These are phyloP conservation scores for Aldabrachelys gigantea DNA, from an alignment of 2,113 vertebrate genomes.

Conservation along the genomic window DNA sequence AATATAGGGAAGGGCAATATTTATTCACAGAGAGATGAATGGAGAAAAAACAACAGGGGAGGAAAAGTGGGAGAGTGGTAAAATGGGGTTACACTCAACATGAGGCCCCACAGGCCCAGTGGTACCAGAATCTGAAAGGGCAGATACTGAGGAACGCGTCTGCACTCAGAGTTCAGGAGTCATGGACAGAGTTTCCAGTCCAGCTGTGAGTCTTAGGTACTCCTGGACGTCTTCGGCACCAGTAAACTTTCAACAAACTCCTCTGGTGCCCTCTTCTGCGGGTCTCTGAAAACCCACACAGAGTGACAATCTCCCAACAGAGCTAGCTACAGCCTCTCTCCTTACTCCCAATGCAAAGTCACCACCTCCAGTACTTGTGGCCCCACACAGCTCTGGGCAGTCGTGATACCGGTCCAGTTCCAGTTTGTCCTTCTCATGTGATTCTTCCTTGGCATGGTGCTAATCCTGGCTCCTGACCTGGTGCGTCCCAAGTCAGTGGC, in stretches of 20 bases:
- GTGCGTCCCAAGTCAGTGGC: fast-evolving
- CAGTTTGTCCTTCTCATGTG: background rate
- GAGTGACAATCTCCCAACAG: no score
- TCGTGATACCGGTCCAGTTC: background rate
- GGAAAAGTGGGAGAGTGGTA: no score
- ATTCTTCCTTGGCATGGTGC: background rate
- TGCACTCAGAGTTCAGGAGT: background rate
- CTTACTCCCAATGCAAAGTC: background rate
- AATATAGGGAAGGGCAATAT: no score
- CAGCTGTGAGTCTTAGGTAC: background rate
- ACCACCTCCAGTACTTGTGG: background rate
- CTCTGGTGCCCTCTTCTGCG: background rate
- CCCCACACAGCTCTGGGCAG: background rate
- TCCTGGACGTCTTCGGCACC: background rate
- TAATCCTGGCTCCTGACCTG: background rate
- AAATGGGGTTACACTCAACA: no score
- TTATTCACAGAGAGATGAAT: no score
- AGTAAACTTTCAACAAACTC: background rate
- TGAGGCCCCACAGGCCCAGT: no score
- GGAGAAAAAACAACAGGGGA: no score
- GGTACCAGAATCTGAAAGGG: no score
- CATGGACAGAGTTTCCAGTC: background rate
- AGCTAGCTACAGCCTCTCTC: background rate
- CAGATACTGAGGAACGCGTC: background rate
- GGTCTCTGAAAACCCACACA: background rate